Percentiles rank a stretch among this genome's conserved stretches.
These are phyloP conservation scores for Pangasianodon gigas DNA, from an alignment of 2,113 vertebrate species.

Conservation along the genomic window DNA sequence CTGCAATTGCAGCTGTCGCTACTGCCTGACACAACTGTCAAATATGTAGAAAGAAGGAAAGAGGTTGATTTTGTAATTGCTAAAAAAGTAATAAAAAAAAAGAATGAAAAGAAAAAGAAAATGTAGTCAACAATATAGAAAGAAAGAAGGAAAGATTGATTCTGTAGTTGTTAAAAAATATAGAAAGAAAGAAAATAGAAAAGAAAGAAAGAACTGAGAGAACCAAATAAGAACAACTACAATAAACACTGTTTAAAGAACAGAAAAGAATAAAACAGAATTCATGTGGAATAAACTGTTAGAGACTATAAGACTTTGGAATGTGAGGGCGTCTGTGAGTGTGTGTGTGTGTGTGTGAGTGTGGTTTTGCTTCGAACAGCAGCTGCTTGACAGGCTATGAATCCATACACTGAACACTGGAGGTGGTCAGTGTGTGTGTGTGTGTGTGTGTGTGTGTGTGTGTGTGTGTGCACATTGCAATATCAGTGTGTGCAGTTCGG, in stretches of 20 bases:
- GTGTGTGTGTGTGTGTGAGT: constrained; percentile 12
- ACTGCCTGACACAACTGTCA: too few relatives aligned
- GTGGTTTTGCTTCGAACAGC: background rate
- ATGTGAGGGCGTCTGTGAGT: too few relatives aligned
- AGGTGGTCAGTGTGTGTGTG: constrained; percentile 18
- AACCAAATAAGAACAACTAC: too few relatives aligned
- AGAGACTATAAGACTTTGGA: too few relatives aligned
- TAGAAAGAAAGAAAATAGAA: background rate
- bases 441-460: background rate
- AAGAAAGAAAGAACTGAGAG: background rate
- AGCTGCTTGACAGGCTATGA: constrained; percentile 12
- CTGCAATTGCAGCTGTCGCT: too few relatives aligned
- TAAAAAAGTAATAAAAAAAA: background rate
- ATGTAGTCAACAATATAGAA: background rate
- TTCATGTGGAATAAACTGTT: too few relatives aligned
- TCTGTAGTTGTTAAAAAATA: too few relatives aligned
- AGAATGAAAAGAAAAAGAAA: background rate
- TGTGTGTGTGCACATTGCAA: background rate
- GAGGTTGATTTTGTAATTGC: too few relatives aligned
- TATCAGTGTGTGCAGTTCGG: background rate
- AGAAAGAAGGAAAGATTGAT: background rate
- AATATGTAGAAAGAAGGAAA: background rate
- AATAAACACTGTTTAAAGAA: too few relatives aligned
- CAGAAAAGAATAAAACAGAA: too few relatives aligned
- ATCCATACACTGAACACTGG: constrained; percentile 9